These are phyloP conservation scores for Erebia aethiops DNA, from an alignment of 2,888 invertebrate species.

Conservation along the genomic window DNA sequence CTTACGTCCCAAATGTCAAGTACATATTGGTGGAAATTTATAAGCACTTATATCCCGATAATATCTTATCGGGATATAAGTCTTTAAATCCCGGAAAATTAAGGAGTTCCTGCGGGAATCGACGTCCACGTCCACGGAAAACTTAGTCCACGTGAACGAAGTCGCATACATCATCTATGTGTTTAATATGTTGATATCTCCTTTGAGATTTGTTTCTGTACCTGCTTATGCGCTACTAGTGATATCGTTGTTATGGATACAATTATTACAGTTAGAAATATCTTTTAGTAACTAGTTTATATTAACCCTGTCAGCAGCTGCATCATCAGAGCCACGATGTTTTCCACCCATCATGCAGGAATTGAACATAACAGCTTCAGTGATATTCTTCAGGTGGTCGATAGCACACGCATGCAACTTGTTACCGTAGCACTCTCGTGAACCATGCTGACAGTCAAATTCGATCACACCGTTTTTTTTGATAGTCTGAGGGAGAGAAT, in stretches of 20 bases:
- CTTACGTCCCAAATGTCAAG: too few relatives aligned
- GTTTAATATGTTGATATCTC: too few relatives aligned
- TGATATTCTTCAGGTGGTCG: conserved; percentile 82
- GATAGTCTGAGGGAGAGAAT: conserved; percentile 46
- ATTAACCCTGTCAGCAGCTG: conserved; percentile 41
- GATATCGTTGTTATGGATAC: neutral
- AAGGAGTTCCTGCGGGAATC: too few relatives aligned
- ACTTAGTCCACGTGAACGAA: too few relatives aligned
- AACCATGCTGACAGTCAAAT: conserved; percentile 90
- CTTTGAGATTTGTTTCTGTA: too few relatives aligned
- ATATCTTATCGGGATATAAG: too few relatives aligned
- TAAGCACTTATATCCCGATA: too few relatives aligned
- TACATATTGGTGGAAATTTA: too few relatives aligned
- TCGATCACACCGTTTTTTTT: conserved; percentile 42
- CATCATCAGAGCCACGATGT: conserved; percentile 40
- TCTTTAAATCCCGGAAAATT: too few relatives aligned
- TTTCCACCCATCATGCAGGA: conserved; percentile 85
- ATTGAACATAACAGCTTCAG: conserved; percentile 83
- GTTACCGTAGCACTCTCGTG: conserved; percentile 89
- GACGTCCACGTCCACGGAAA: too few relatives aligned
- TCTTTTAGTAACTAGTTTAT: neutral
- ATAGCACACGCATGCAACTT: conserved; percentile 90
- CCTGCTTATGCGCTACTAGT: too few relatives aligned
- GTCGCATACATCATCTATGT: too few relatives aligned
- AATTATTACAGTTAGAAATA: neutral